Evolutionary conservation across 2,888 invertebrate species (phyloP).

Genomic region (Aporophyla lueneburgensis): DNA sequence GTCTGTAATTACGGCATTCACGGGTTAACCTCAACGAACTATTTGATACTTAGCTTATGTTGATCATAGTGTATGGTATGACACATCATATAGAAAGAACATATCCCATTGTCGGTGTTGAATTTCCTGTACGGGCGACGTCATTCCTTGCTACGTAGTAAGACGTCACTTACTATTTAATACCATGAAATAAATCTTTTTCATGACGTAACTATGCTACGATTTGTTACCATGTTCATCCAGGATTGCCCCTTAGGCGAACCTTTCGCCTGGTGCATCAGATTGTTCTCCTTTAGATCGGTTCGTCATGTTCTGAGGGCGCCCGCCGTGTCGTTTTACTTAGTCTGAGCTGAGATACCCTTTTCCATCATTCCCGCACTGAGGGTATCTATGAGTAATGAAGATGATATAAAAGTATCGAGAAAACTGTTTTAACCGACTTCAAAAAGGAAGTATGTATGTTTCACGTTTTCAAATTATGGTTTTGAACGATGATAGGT

Average conservation of each 20-base stretch:
- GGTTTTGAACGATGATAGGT: no score
- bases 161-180: slow-evolving; percentile 1
- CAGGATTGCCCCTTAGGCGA: slow-evolving; percentile 8
- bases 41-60: background rate
- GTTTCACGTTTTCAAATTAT: no score
- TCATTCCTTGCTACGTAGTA: background rate
- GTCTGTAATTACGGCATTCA: no score
- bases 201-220: slow-evolving; percentile 2
- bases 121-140: background rate
- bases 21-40: background rate
- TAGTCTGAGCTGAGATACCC: no score
- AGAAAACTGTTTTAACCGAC: no score
- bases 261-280: background rate
- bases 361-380: no score
- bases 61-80: background rate
- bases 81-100: background rate
- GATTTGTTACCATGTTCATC: background rate
- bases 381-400: no score
- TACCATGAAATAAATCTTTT: background rate
- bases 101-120: background rate
- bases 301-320: no score
- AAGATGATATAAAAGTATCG: no score
- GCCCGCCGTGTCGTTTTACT: no score
- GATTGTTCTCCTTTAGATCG: slow-evolving; percentile 14
- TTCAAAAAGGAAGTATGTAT: no score